These are phyloP conservation scores for Babylonia areolata DNA, from an alignment of 1,140 invertebrate genomes.

Conservation along the genomic window DNA sequence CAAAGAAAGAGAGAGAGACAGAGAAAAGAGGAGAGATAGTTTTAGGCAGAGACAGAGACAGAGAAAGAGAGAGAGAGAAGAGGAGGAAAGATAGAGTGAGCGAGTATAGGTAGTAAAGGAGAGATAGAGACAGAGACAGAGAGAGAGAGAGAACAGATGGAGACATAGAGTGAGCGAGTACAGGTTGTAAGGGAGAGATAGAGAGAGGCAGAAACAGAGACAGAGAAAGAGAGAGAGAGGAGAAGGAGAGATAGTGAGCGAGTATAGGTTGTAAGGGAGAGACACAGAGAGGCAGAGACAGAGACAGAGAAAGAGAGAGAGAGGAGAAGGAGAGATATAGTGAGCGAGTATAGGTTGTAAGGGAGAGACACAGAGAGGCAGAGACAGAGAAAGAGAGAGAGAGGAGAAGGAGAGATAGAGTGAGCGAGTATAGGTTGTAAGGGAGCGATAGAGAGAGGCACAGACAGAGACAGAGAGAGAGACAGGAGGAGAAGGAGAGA, in stretches of 20 bases:
- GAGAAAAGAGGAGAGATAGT: neutral
- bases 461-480: too few relatives aligned
- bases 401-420: neutral
- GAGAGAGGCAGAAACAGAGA: neutral
- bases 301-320: neutral
- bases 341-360: neutral
- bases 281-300: neutral
- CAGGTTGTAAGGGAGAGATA: neutral
- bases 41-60: neutral
- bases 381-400: conserved; percentile 2
- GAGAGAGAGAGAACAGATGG: conserved; percentile 5
- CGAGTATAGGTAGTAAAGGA: neutral
- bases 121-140: neutral
- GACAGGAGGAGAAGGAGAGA: too few relatives aligned
- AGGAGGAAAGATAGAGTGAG: neutral
- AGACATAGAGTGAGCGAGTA: neutral
- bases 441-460: too few relatives aligned
- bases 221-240: neutral
- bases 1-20: neutral
- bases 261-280: too few relatives aligned
- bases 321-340: neutral
- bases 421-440: neutral
- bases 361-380: neutral
- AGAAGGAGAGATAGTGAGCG: neutral
- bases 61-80: conserved; percentile 9